Conservation (phyloP, 1,140 invertebrate genomes). For the Goniozus legneri region DNA sequence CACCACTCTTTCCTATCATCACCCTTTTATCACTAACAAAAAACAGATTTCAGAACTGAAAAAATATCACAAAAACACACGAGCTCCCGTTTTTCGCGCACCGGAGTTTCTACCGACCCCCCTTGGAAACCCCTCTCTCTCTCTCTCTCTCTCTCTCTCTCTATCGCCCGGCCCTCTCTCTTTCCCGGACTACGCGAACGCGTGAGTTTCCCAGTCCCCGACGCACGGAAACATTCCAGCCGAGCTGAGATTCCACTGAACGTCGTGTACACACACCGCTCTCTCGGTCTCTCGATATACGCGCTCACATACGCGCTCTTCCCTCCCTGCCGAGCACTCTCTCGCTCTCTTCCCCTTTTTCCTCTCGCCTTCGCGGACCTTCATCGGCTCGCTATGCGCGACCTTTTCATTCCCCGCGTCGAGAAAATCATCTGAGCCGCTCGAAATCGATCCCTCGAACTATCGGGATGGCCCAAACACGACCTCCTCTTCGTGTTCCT, state of each 20-base stretch:
- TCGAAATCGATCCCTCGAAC: too few species aligned
- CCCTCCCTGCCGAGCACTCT: constrained; percentile 10
- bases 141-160: background rate
- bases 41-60: too few species aligned
- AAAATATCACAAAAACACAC: too few species aligned
- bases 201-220: background rate
- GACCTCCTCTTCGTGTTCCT: constrained; percentile 1
- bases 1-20: too few species aligned
- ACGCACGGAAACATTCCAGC: background rate
- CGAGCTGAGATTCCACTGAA: background rate
- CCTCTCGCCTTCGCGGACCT: too few species aligned
- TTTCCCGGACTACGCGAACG: background rate
- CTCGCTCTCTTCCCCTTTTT: constrained; percentile 21
- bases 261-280: constrained; percentile 1
- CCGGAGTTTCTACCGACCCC: background rate
- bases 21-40: too few species aligned
- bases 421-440: too few species aligned
- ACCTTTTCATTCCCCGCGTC: constrained; percentile 39
- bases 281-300: constrained; percentile 8
- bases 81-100: background rate
- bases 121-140: background rate
- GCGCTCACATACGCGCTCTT: too few species aligned
- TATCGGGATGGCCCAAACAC: too few species aligned
- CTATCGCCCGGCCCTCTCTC: background rate
- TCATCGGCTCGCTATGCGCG: constrained; percentile 32